Evolutionary conservation across 64 coral and sea anemone species (phyloP), one percentile per base, ranked within the genome.

Genomic region (Montipora cactus): DNA sequence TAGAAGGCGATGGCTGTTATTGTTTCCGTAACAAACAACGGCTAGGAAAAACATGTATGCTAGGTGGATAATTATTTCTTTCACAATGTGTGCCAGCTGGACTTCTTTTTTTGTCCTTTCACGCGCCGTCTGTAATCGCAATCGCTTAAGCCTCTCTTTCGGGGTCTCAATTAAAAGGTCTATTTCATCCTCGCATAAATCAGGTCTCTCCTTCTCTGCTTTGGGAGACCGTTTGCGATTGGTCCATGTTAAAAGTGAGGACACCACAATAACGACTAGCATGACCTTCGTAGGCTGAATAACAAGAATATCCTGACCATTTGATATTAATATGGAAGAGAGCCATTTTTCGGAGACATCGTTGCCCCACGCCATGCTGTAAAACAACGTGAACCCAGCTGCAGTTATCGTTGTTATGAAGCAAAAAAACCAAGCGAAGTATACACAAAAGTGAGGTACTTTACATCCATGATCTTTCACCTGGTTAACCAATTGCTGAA

Each of bases 341-440:
- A 97, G 96, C 96, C 96, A 97, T 23, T 95, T 89, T 11, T 97
- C 91, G 1, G 96, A 73, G 50, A 95, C 74, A 2, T 90, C 91
- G 62, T 95, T 97, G 0, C 90, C 92, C 96, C 96, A 97, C 20
- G 81, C 72, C 64, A 97, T 74, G 58, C 96, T 97, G 49, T 97
- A 97, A 18, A 91, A 90, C n/a, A 97, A 92, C 0, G 93, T 95
- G 50, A 97, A 78, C 10, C 77, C 75, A 12, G 96, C 89, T 4
- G 93, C 91, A 6, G 69, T 59, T 19, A 87, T 47, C 3, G 94
- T 67, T 49, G 89, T 89, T 10, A 77, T 14, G 10, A 97, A 72
- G 87, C 96, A 97, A 4, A 97, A 61, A 2, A 95, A 4, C 96
- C 96, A 97, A 7, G 93, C 81, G 16, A 97, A 18, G 37, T 88